phyloP scores from a whole-genome alignment of 2,797 vertebrate species.

The Arnoldichthys spilopterus region DNA sequence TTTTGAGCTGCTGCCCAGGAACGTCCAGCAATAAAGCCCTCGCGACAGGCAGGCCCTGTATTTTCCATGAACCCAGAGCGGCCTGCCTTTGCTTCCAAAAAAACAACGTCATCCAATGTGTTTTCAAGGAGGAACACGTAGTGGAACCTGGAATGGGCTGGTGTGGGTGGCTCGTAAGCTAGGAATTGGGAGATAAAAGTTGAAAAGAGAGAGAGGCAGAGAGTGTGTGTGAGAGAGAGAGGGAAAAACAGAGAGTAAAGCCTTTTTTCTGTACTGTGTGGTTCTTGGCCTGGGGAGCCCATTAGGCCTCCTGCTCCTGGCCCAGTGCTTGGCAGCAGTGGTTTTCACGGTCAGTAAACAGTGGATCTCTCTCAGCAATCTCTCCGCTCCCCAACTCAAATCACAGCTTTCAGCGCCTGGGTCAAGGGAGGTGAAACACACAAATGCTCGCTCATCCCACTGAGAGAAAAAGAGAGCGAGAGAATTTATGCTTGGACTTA shows the following conservation, averaged over 20 bases:
- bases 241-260: neutral
- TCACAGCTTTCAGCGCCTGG: slow-evolving; percentile 41
- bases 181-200: slow-evolving; percentile 5
- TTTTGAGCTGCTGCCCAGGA: slow-evolving; percentile 57
- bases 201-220: slow-evolving; percentile 11
- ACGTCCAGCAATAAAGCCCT: slow-evolving; percentile 50
- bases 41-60: slow-evolving; percentile 57
- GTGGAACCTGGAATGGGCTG: slow-evolving; percentile 54
- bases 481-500: neutral
- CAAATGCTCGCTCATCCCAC: slow-evolving; percentile 31
- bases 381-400: slow-evolving; percentile 34
- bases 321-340: slow-evolving; percentile 34
- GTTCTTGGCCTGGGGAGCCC: slow-evolving; percentile 45
- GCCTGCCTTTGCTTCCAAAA: slow-evolving; percentile 43
- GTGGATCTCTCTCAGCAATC: slow-evolving; percentile 41
- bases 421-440: slow-evolving; percentile 50
- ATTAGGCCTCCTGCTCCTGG: slow-evolving; percentile 49
- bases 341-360: slow-evolving; percentile 52
- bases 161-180: slow-evolving; percentile 29
- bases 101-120: slow-evolving; percentile 60
- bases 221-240: too few relatives aligned
- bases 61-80: slow-evolving; percentile 62
- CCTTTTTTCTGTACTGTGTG: slow-evolving; percentile 28
- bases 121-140: slow-evolving; percentile 60
- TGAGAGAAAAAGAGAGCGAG: neutral